These are phyloP conservation scores for Leptinotarsa texana DNA, from an alignment of 1,140 invertebrate species.

Conservation along the genomic window DNA sequence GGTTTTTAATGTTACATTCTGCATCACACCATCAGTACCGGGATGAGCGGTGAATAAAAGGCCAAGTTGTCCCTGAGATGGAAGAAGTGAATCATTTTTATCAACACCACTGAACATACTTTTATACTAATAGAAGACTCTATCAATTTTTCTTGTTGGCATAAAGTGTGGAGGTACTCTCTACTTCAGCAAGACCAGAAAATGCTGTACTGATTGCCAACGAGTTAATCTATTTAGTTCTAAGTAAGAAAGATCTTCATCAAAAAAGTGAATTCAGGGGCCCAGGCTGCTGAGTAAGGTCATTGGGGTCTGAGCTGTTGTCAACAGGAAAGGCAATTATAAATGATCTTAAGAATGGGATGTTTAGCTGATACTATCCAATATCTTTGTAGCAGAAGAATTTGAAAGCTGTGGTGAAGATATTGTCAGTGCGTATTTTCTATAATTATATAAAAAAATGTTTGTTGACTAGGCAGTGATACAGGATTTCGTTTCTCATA, in stretches of 20 bases:
- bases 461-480: constrained; percentile 5
- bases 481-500: constrained; percentile 1
- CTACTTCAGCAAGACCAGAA: constrained; percentile 36
- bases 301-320: background rate
- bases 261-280: background rate
- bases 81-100: too few species aligned
- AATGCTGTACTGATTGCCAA: constrained; percentile 23
- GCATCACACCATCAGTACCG: too few species aligned
- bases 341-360: background rate
- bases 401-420: background rate
- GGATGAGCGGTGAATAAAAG: too few species aligned
- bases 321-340: background rate
- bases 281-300: background rate
- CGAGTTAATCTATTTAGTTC: constrained; percentile 12
- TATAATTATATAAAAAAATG: background rate
- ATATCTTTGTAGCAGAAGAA: background rate
- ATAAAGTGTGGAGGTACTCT: constrained; percentile 38
- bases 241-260: background rate
- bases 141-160: constrained; percentile 29
- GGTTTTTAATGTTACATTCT: too few species aligned
- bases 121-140: background rate
- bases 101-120: too few species aligned
- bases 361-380: background rate
- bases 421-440: constrained; percentile 18
- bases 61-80: too few species aligned